Percentiles rank a stretch among this genome's conserved stretches.
Evolutionary conservation across 2,797 vertebrate genomes (phyloP).

Genomic region (Xenentodon cancila): DNA sequence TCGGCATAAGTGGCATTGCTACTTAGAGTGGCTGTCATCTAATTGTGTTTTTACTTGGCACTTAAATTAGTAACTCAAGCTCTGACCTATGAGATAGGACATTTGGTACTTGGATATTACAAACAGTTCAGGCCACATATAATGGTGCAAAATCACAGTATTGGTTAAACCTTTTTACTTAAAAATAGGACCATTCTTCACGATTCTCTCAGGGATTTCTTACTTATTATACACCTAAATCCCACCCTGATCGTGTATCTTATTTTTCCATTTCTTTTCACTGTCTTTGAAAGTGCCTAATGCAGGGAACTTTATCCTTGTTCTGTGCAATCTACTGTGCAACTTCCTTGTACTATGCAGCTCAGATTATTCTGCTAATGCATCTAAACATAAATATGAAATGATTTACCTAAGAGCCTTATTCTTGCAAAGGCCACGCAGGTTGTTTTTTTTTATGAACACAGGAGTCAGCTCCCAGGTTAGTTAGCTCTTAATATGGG

Average conservation of each 20-base stretch:
- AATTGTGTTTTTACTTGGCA: neutral
- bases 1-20: no score
- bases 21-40: no score
- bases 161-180: slow-evolving; percentile 10
- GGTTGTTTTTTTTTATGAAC: slow-evolving; percentile 20
- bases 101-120: neutral
- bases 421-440: neutral
- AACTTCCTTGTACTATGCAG: slow-evolving; percentile 8
- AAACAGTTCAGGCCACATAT: neutral
- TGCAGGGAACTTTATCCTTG: slow-evolving; percentile 9
- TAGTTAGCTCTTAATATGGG: slow-evolving; percentile 13
- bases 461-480: neutral
- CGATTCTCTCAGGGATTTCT: slow-evolving; percentile 64
- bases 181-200: slow-evolving; percentile 24
- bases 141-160: neutral
- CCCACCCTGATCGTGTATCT: no score
- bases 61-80: neutral
- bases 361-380: slow-evolving; percentile 10
- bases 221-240: neutral
- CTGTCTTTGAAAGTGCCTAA: slow-evolving; percentile 57
- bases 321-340: neutral
- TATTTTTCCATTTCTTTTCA: neutral
- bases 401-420: slow-evolving; percentile 1
- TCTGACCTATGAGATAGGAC: neutral
- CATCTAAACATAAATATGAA: slow-evolving; percentile 2